Evolutionary conservation across 2,888 invertebrate genomes (phyloP), one percentile per base, ranked within the genome.

Genomic region (Drosophila paranaensis): DNA sequence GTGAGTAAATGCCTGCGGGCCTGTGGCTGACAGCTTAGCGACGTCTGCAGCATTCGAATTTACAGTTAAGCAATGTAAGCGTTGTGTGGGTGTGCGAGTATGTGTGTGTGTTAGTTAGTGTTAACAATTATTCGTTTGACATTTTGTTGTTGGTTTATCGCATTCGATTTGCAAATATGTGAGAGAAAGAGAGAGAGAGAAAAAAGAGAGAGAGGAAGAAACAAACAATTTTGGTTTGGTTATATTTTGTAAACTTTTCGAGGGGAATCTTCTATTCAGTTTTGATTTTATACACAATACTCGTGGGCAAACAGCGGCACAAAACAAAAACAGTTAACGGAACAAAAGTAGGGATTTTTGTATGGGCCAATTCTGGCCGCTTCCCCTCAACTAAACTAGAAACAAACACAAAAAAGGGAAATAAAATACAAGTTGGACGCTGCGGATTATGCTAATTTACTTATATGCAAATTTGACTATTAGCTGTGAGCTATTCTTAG

Each of bases 1-100:
- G 11, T 11, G 27, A 66, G 65, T 74, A 79, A 81, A 81, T 81
- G 80, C 75, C 82, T 69, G 68, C 68, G 67, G 73, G 62, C 50
- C 55, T 63, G 45, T 45, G 68, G 72, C 77, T 82, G 73, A 80
- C 64, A 76, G 80, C 67, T 86, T 86, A 86, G 74, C 85, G 85
- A 82, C 85, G 85, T 74, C 85, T 86, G 85, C 42, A 37, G 30
- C 54, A 46, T 48, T 55, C 8, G 33, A 30, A 39, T 69, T 39
- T 33, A 70, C 60, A 70, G 30, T 56, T 63, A 20, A 45, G 39
- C 54, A 14, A 53, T 58, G 25, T 25, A 55, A 42, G 39, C 46
- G 13, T 11, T 40, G 37, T 40, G n/a, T 62, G 14, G 16, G 14
- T 37, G 27, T 61, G 42, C 37, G 27, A 42, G 42, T 42, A 51